Conservation (phyloP, 2,888 invertebrate species). For the Plebejus melissa region DNA sequence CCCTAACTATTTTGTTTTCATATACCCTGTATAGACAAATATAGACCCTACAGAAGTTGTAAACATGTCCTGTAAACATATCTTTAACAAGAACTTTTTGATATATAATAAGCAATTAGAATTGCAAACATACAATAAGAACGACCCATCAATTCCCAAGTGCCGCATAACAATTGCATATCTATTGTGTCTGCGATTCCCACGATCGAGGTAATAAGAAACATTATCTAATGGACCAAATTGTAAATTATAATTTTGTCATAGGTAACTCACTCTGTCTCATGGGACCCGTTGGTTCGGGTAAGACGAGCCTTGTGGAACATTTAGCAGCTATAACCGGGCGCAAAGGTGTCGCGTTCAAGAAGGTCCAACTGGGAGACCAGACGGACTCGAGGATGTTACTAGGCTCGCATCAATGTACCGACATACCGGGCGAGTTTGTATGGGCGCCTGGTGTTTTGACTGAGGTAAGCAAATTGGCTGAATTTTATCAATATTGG, state of each 20-base stretch:
- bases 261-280: slow-evolving; percentile 83
- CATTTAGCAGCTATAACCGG: slow-evolving; percentile 91
- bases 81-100: background rate
- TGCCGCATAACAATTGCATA: too few species aligned
- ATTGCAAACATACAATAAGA: too few species aligned
- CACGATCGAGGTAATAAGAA: too few species aligned
- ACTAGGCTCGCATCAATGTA: slow-evolving; percentile 95
- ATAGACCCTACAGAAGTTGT: too few species aligned
- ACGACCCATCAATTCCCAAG: too few species aligned
- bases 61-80: too few species aligned
- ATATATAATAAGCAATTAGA: background rate
- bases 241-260: background rate
- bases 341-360: slow-evolving; percentile 67
- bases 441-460: slow-evolving; percentile 97
- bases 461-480: slow-evolving; percentile 80
- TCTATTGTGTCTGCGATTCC: too few species aligned
- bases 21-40: too few species aligned
- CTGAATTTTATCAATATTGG: too few species aligned
- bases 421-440: slow-evolving; percentile 98
- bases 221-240: too few species aligned
- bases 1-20: too few species aligned
- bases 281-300: slow-evolving; percentile 94
- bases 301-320: slow-evolving; percentile 95
- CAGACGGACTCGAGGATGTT: slow-evolving; percentile 98
- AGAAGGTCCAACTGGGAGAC: slow-evolving; percentile 96